Percentiles rank a stretch among this genome's conserved stretches.
These are phyloP conservation scores for Pheosia gnoma DNA, from an alignment of 2,888 invertebrate species.

Conservation along the genomic window DNA sequence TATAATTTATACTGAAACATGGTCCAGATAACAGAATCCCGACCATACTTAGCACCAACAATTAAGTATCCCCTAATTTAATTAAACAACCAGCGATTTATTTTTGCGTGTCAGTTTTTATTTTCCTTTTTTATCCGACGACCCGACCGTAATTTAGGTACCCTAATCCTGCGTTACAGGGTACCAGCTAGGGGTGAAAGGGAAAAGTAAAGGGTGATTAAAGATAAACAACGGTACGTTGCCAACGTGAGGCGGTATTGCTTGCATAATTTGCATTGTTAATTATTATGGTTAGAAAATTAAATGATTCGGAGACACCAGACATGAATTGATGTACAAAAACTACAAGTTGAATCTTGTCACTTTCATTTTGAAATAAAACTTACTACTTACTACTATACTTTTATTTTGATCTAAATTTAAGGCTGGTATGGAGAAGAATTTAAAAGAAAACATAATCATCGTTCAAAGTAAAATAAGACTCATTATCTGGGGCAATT, in stretches of 20 bases:
- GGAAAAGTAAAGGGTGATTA: constrained; percentile 77
- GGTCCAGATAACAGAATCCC: constrained; percentile 27
- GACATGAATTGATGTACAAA: constrained; percentile 54
- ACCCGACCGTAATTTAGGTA: constrained; percentile 65
- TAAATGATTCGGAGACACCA: constrained; percentile 39
- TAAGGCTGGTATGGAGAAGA: no score
- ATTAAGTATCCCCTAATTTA: constrained; percentile 42
- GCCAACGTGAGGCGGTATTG: constrained; percentile 56
- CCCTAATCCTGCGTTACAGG: constrained; percentile 66
- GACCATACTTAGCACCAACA: constrained; percentile 32
- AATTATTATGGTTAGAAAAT: constrained; percentile 69
- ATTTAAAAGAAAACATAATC: no score
- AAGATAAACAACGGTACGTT: constrained; percentile 77
- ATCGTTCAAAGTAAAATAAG: no score
- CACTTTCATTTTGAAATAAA: background rate
- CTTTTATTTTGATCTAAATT: no score
- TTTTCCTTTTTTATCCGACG: constrained; percentile 45
- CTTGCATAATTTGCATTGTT: constrained; percentile 75
- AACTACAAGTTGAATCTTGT: constrained; percentile 19
- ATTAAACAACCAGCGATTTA: constrained; percentile 44
- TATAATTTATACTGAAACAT: constrained; percentile 24
- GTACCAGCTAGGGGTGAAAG: constrained; percentile 62
- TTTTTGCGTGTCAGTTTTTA: constrained; percentile 40
- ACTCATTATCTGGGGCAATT: no score
- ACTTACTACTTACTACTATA: no score